Conservation (phyloP, 2,797 vertebrate genomes). For the Siniperca undulata region DNA sequence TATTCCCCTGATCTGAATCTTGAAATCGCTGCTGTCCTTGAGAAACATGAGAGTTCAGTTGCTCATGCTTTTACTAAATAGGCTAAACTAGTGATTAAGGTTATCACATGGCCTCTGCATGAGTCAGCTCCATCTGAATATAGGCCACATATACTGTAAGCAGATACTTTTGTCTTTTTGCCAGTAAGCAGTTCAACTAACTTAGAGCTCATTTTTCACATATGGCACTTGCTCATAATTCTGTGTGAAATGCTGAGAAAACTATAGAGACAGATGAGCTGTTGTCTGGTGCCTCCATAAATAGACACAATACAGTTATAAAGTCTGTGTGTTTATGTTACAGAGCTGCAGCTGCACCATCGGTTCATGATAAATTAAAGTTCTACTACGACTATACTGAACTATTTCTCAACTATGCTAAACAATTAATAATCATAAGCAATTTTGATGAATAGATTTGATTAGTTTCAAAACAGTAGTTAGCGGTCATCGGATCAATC, state of each 20-base stretch:
- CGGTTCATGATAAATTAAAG: constrained; percentile 55
- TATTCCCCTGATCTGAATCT: constrained; percentile 35
- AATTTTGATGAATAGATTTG: constrained; percentile 35
- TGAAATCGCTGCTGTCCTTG: constrained; percentile 4
- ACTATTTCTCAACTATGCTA: constrained; percentile 39
- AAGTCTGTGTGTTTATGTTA: constrained; percentile 36
- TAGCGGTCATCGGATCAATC: constrained; percentile 10
- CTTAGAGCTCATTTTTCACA: constrained; percentile 50
- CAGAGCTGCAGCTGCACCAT: constrained; percentile 52
- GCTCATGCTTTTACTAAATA: constrained; percentile 49
- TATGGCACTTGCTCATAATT: constrained; percentile 43
- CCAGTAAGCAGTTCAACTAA: constrained; percentile 54
- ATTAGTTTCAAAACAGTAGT: constrained; percentile 39
- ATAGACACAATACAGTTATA: constrained; percentile 49
- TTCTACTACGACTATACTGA: constrained; percentile 19
- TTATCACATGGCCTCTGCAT: constrained; percentile 46
- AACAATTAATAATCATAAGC: constrained; percentile 37
- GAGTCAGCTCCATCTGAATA: constrained; percentile 59
- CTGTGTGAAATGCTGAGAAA: constrained; percentile 33
- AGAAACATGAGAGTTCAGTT: constrained; percentile 26
- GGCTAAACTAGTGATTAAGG: constrained; percentile 52
- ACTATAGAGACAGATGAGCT: constrained; percentile 48
- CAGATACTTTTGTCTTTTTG: constrained; percentile 44
- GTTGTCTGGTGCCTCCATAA: constrained; percentile 48
- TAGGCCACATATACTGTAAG: constrained; percentile 38